Base-by-base conservation (phyloP, 2,113 vertebrate genomes). In the Scolopax mira region DNA sequence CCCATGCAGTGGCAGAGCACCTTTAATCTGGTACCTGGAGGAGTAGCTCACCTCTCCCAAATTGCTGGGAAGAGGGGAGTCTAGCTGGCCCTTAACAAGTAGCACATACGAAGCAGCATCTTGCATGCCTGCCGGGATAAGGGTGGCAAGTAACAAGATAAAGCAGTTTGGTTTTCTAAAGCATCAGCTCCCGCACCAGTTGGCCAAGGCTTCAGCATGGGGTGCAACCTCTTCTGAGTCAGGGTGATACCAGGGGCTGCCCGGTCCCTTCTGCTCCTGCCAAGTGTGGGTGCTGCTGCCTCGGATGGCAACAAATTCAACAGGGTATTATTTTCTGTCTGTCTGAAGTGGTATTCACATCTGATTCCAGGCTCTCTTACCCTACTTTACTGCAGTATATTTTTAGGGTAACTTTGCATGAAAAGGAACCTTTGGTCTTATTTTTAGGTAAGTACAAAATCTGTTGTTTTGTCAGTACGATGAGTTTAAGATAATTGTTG, bases 191-290 rank as follows among this genome's bases (percentile, higher is more conserved):
- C 33, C 2, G 4, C 28, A 31, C 4, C 35, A 13, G 24, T 13
- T 91, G 19, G 4, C 2, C 4, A 13, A 37, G 61, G 58, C 23
- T 52, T 41, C 13, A 1, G 48, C 0, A 11, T n/a, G 57, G 69
- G 81, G 65, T 37, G 46, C 51, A 51, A 25, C 64, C 44, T 15
- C 0, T 3, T 3, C 4, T 1, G 62, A 19, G 35, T 41, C 54
- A 3, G 9, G 54, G 10, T 11, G 30, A 31, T 61, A 0, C 41
- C 30, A 3, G 41, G 39, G 55, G n/a, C 69, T 84, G 28, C 37
- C 55, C 0, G 0, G 8, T 41, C 31, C 23, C 11, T 39, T 18
- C 13, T 4, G 14, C 18, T 48, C 25, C 77, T 31, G 7, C 23
- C 23, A 18, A 9, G 41, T 1, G 0, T 10, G 27, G 12, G 9